phyloP scores from a whole-genome alignment of 1,140 invertebrate genomes.

The Batillaria attramentaria region DNA sequence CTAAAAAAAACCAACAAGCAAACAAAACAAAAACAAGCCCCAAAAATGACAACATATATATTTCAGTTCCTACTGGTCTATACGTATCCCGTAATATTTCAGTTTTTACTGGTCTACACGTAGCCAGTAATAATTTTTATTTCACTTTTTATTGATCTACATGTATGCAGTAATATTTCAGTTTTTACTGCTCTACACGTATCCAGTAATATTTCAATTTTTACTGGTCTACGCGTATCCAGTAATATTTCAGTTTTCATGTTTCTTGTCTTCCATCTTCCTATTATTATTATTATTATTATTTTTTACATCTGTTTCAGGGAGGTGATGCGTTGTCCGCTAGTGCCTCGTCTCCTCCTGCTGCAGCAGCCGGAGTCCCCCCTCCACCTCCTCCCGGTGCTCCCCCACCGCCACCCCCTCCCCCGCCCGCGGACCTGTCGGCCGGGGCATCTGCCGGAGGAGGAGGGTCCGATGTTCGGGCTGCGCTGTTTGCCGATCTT shows the following conservation, averaged over 20 bases:
- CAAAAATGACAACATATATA: too few species aligned
- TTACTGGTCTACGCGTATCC: background rate
- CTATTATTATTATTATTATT: background rate
- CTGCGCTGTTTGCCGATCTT: constrained; percentile 88
- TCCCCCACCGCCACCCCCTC: constrained; percentile 74
- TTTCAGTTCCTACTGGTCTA: background rate
- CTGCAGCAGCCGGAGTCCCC: constrained; percentile 70
- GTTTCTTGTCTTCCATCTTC: background rate
- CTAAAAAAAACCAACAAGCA: too few species aligned
- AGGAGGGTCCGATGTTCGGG: constrained; percentile 78
- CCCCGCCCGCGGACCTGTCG: constrained; percentile 63
- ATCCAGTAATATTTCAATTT: background rate
- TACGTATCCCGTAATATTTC: background rate
- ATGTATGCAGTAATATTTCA: background rate
- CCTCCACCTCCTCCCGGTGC: constrained; percentile 76
- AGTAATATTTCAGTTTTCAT: background rate
- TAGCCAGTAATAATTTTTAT: background rate
- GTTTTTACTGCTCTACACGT: background rate
- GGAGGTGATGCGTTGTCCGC: constrained; percentile 57
- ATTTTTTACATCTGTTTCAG: constrained; percentile 41
- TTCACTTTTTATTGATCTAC: background rate
- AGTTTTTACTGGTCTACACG: background rate
- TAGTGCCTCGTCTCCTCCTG: constrained; percentile 66
- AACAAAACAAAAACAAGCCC: too few species aligned
- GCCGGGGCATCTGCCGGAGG: constrained; percentile 56